These are phyloP conservation scores for Venustaconcha ellipsiformis DNA, from an alignment of 1,140 invertebrate genomes.

Conservation along the genomic window DNA sequence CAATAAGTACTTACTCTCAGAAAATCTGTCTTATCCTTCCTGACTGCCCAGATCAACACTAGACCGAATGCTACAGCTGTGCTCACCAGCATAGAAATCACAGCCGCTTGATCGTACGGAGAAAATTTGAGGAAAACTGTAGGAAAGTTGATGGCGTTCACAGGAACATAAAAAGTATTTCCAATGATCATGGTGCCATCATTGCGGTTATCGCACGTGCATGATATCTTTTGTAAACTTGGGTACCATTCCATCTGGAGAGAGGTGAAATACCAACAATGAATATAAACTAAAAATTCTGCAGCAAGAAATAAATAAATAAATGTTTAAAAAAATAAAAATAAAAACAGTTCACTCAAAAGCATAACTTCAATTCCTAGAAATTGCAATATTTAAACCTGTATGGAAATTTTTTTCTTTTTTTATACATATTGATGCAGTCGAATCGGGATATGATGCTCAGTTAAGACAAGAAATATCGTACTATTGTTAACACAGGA, in stretches of 20 bases:
- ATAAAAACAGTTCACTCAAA: too few relatives aligned
- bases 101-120: constrained; percentile 55
- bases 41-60: constrained; percentile 67
- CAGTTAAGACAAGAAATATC: too few relatives aligned
- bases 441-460: too few relatives aligned
- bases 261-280: not conserved
- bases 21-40: constrained; percentile 67
- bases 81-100: constrained; percentile 67
- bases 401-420: too few relatives aligned
- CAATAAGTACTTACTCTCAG: constrained; percentile 35
- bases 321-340: too few relatives aligned
- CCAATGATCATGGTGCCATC: constrained; percentile 33
- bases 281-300: too few relatives aligned
- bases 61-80: constrained; percentile 67
- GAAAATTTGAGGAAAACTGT: constrained; percentile 69
- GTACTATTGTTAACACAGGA: too few relatives aligned
- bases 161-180: constrained; percentile 68
- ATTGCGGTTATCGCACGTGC: constrained; percentile 18
- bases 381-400: too few relatives aligned
- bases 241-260: constrained; percentile 38
- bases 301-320: too few relatives aligned
- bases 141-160: constrained; percentile 72
- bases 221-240: constrained; percentile 23
- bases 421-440: too few relatives aligned
- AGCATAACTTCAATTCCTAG: too few relatives aligned